These are phyloP conservation scores for Caracal caracal DNA, from an alignment of 2,113 vertebrate genomes.

Conservation along the genomic window DNA sequence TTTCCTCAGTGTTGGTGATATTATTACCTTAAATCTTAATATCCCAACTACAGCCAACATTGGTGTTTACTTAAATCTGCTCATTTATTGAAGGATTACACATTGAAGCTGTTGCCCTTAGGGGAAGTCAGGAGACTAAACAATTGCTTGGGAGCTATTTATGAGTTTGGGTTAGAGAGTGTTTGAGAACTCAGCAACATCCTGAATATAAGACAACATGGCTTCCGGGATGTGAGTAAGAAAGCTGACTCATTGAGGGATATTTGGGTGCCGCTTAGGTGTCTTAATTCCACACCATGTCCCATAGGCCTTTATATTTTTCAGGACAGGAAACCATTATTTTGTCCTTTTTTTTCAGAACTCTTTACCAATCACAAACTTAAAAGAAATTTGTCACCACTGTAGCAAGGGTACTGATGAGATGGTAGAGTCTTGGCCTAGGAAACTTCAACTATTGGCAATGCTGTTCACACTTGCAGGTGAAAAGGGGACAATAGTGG, in stretches of 20 bases:
- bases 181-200: background rate
- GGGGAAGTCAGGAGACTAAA: background rate
- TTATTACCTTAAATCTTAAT: background rate
- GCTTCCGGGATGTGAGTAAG: background rate
- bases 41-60: background rate
- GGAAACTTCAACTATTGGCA: background rate
- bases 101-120: background rate
- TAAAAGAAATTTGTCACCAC: background rate
- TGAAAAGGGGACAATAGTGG: background rate
- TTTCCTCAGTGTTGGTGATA: background rate
- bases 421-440: background rate
- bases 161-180: background rate
- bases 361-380: background rate
- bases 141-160: background rate
- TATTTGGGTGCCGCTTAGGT: background rate
- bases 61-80: background rate
- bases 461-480: background rate
- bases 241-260: background rate
- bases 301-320: background rate
- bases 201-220: background rate
- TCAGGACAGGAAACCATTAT: background rate
- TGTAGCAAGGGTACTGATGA: background rate
- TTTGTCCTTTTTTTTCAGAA: background rate
- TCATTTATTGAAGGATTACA: background rate
- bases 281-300: background rate